Conservation (phyloP, 2,888 invertebrate genomes). For the Cephus spinipes region DNA sequence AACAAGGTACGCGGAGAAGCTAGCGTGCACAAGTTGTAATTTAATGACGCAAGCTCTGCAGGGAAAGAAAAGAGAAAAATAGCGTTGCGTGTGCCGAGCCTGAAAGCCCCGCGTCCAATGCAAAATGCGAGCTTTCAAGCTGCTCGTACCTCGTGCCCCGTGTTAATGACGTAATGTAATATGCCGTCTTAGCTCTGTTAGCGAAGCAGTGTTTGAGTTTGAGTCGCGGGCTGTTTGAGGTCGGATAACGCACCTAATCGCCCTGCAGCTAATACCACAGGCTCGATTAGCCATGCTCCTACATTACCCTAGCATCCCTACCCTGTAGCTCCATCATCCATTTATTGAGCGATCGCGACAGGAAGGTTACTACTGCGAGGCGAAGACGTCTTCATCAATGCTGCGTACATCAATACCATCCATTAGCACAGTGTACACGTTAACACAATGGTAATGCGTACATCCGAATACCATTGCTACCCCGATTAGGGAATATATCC, state of each 20-base stretch:
- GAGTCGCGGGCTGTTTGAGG: conserved; percentile 41
- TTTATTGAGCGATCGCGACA: conserved; percentile 36
- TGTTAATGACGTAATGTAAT: conserved; percentile 33
- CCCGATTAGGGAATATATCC: too few species aligned
- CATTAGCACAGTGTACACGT: too few species aligned
- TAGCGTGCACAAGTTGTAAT: background rate
- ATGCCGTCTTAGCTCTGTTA: conserved; percentile 36
- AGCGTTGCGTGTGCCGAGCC: background rate
- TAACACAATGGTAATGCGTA: too few species aligned
- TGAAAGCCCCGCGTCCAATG: background rate
- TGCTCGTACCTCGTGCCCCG: background rate
- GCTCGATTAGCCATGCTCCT: conserved; percentile 39
- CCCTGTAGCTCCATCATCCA: conserved; percentile 26
- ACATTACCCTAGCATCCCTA: conserved; percentile 25
- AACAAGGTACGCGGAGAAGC: background rate
- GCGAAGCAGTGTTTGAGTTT: conserved; percentile 29
- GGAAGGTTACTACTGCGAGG: background rate
- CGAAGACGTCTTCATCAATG: background rate
- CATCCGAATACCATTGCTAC: too few species aligned
- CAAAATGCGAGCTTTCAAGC: background rate
- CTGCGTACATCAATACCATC: too few species aligned
- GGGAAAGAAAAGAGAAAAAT: background rate
- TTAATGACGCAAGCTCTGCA: background rate
- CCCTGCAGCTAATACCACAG: conserved; percentile 39
- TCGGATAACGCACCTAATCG: conserved; percentile 47